Percentiles rank a stretch among this genome's conserved stretches.
Conservation (phyloP, 2,113 vertebrate genomes). For the Peromyscus polionotus region DNA sequence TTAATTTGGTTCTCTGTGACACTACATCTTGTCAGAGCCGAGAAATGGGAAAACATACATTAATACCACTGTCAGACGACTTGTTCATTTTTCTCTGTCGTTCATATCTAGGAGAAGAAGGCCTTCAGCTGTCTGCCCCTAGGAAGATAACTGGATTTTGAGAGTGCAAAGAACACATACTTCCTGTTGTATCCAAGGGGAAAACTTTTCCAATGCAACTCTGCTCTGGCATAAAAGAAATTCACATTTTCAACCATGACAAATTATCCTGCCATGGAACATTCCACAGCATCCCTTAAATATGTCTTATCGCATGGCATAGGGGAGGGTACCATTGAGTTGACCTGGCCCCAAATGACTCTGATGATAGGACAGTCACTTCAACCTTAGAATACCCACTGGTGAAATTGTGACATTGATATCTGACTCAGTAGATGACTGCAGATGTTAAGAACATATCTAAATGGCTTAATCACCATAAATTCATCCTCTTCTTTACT, state of each 20-base stretch:
- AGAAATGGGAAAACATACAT: conserved; percentile 80
- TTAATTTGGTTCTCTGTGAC: conserved; percentile 84
- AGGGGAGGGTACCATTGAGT: neutral
- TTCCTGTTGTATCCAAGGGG: neutral
- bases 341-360: neutral
- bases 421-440: neutral
- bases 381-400: neutral
- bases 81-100: conserved; percentile 58
- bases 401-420: neutral
- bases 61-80: conserved; percentile 78
- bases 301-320: neutral
- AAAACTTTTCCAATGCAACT: neutral
- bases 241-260: neutral
- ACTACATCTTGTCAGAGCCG: conserved; percentile 82
- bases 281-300: neutral
- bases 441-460: neutral
- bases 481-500: neutral
- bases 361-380: neutral
- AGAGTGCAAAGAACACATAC: neutral
- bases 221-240: neutral
- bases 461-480: neutral
- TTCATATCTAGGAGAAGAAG: conserved; percentile 56
- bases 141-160: neutral
- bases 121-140: conserved; percentile 52
- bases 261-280: neutral